These are phyloP conservation scores for Zootoca vivipara DNA, from an alignment of 2,113 vertebrate genomes.

Conservation along the genomic window DNA sequence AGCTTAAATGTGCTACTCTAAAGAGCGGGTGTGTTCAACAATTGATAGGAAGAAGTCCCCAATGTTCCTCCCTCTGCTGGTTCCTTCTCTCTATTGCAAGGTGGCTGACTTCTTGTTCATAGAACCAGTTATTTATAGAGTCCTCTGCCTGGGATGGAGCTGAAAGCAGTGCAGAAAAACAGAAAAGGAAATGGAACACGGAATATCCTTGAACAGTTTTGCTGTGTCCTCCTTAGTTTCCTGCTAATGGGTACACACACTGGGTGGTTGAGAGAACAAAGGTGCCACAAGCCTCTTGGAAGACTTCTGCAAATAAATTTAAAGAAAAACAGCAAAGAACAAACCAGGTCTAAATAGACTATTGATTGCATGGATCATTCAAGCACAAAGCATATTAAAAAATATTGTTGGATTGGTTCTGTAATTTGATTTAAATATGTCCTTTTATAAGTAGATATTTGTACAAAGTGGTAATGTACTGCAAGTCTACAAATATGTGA, in stretches of 20 bases:
- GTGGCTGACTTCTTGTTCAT: not conserved
- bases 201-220: not conserved
- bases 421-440: conserved; percentile 17
- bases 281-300: rapidly evolving
- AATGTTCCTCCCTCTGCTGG: rapidly evolving
- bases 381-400: conserved; percentile 16
- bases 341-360: conserved; percentile 18
- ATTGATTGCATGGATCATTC: not conserved
- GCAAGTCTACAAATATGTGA: conserved; percentile 40
- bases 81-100: not conserved
- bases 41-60: not conserved
- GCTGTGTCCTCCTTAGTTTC: rapidly evolving
- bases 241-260: rapidly evolving
- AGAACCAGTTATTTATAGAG: not conserved
- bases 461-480: conserved; percentile 43
- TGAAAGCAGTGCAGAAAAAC: not conserved
- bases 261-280: not conserved
- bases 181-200: not conserved
- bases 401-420: conserved; percentile 16
- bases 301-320: not conserved
- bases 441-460: conserved; percentile 41
- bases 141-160: rapidly evolving
- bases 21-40: not conserved
- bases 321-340: conserved; percentile 15
- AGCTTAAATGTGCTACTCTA: not conserved